Evolutionary conservation across 1,140 invertebrate genomes (phyloP).

Genomic region (Brachionus asplanchnoidis): DNA sequence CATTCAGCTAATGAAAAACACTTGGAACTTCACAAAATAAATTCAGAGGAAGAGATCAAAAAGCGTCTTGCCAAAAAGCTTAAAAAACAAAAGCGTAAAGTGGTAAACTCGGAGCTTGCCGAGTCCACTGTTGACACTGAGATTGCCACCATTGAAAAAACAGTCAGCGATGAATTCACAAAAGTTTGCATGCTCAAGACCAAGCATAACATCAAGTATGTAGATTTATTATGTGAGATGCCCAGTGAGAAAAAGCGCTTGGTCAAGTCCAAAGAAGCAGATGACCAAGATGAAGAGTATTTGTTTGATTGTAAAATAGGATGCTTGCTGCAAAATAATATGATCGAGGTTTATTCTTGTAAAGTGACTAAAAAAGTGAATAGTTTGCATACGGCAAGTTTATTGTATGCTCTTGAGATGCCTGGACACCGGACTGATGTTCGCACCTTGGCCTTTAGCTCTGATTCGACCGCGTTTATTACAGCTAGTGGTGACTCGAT

Average conservation of each 20-base stretch:
- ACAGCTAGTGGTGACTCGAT: conserved; percentile 78
- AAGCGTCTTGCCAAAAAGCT: conserved; percentile 67
- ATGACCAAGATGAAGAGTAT: conserved; percentile 64
- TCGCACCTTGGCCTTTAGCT: conserved; percentile 77
- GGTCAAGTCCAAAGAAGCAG: conserved; percentile 65
- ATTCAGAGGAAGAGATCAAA: conserved; percentile 68
- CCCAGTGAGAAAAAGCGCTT: conserved; percentile 66
- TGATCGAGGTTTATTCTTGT: conserved; percentile 23
- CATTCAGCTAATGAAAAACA: conserved; percentile 72
- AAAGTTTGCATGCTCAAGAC: conserved; percentile 65
- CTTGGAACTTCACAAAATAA: conserved; percentile 78
- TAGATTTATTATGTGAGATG: conserved; percentile 46
- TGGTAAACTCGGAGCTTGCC: conserved; percentile 5
- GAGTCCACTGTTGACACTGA: conserved; percentile 44
- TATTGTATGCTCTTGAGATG: conserved; percentile 64
- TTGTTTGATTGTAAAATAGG: conserved; percentile 17
- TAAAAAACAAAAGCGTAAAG: conserved; percentile 62
- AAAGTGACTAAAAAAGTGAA: not conserved
- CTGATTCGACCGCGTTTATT: conserved; percentile 65
- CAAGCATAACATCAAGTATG: conserved; percentile 6
- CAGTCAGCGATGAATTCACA: conserved; percentile 67
- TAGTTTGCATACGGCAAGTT: conserved; percentile 59
- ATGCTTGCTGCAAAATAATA: conserved; percentile 19
- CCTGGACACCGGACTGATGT: conserved; percentile 84
- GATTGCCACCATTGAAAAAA: conserved; percentile 44